Evolutionary conservation across 2,797 vertebrate species (phyloP).

Genomic region (Gadopsis bispinosus): DNA sequence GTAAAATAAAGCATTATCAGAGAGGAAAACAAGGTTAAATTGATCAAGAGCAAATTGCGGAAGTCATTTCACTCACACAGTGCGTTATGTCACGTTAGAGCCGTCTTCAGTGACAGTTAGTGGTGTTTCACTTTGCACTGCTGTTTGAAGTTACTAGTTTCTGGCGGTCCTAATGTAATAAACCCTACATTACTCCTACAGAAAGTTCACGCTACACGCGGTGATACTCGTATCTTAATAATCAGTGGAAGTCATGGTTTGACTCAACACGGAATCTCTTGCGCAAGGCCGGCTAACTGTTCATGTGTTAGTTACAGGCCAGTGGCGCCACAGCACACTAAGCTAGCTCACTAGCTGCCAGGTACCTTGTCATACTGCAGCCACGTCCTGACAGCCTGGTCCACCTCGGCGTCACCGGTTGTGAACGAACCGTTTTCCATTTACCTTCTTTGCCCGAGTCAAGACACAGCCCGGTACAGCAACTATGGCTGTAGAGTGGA

Average conservation of each 20-base stretch:
- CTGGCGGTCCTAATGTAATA: background rate
- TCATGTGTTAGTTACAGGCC: background rate
- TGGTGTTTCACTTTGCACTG: background rate
- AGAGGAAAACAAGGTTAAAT: background rate
- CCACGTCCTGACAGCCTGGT: slow-evolving; percentile 85
- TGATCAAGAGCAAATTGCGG: background rate
- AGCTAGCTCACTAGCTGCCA: slow-evolving; percentile 42
- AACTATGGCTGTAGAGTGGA: background rate
- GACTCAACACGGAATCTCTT: background rate
- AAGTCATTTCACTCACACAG: background rate
- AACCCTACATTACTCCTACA: background rate
- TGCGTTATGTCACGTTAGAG: background rate
- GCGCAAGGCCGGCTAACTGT: background rate
- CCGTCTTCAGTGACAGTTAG: background rate
- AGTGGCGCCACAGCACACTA: too few species aligned
- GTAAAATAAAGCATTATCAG: background rate
- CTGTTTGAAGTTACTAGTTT: background rate
- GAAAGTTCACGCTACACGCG: too few species aligned
- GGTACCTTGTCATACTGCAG: slow-evolving; percentile 90
- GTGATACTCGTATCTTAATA: background rate
- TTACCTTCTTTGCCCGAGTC: background rate
- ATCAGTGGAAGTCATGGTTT: background rate
- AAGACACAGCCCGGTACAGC: background rate
- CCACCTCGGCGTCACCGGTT: slow-evolving; percentile 68
- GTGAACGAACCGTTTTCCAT: slow-evolving; percentile 75